Base-by-base conservation (phyloP, 2,113 vertebrate species). In the Leucopternis melanops region DNA sequence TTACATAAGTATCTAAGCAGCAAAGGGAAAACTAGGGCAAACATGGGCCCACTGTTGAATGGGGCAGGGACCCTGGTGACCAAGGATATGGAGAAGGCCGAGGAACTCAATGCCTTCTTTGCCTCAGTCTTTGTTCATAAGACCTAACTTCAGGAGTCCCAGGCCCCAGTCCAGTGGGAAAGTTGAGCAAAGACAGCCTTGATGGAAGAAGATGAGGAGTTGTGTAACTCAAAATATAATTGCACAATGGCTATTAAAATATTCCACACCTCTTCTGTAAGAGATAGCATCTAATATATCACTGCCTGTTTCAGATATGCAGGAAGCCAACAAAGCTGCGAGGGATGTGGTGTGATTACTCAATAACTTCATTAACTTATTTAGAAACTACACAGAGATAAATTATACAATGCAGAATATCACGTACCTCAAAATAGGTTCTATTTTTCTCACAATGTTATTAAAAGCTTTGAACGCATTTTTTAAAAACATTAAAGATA, bases 291-390 rank as follows among this genome's bases (percentile, higher is more conserved):
- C 55, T 81, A 58, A 86, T 90, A 11, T 6, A 61, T 85, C 81
- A 79, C 25, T 61, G 57, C 44, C 65, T 91, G 34, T 40, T 94
- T 92, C 82, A 81, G 7, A 34, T 44, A 40, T 21, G 42, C 36
- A 88, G 71, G 38, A 80, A 93, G 75, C 40, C 71, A 82, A 62
- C 55, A 73, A 54, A 78, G 50, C 82, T 91, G 40, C 0, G 0
- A 95, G 67, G 75, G 50, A 88, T 42, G 32, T 38, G 8, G 54
- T 70, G 57, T 16, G 32, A 86, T 94, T 92, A 86, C 55, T 73
- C 49, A 88, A 45, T 73, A 92, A 66, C 34, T 93, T 90, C 80
- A 86, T 94, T 88, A 92, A 57, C 67, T 96, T 69, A 50, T 62
- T 72, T 18, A 86, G 67, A 73, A 88, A 88, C 36, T 57, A 59